Evolutionary conservation across 2,113 vertebrate species (phyloP).

Genomic region (Psophia crepitans): DNA sequence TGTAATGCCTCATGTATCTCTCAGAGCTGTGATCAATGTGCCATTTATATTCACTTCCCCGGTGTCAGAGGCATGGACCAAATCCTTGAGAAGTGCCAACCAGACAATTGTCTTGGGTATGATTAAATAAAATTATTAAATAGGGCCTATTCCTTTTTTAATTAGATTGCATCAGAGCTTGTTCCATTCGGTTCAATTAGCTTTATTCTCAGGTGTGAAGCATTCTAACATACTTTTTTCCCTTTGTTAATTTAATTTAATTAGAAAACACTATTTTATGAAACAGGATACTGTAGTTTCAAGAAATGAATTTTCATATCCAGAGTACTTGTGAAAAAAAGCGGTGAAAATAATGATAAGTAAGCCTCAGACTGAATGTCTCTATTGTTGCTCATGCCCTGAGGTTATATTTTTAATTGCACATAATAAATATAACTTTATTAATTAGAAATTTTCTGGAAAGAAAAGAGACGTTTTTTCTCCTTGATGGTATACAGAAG

Average conservation of each 20-base stretch:
- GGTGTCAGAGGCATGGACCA: rapidly evolving
- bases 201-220: slow-evolving; percentile 4
- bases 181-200: not conserved
- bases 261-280: slow-evolving; percentile 34
- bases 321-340: not conserved
- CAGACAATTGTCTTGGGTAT: not conserved
- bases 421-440: slow-evolving; percentile 57
- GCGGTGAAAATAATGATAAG: slow-evolving; percentile 17
- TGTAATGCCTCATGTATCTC: not conserved
- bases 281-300: not conserved
- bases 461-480: not conserved
- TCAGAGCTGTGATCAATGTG: not conserved
- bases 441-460: slow-evolving; percentile 56
- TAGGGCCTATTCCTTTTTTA: not conserved
- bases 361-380: not conserved
- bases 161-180: slow-evolving; percentile 35
- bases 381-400: not conserved
- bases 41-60: not conserved
- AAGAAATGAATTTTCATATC: slow-evolving; percentile 4
- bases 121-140: not conserved
- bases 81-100: not conserved
- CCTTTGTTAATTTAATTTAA: slow-evolving; percentile 57
- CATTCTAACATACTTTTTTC: not conserved
- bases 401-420: slow-evolving; percentile 53
- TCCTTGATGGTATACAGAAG: not conserved